A percentile compares a stretch with the other conserved stretches of the same genome.
Conservation (phyloP, 2,113 vertebrate genomes). For the Melospiza melodia region DNA sequence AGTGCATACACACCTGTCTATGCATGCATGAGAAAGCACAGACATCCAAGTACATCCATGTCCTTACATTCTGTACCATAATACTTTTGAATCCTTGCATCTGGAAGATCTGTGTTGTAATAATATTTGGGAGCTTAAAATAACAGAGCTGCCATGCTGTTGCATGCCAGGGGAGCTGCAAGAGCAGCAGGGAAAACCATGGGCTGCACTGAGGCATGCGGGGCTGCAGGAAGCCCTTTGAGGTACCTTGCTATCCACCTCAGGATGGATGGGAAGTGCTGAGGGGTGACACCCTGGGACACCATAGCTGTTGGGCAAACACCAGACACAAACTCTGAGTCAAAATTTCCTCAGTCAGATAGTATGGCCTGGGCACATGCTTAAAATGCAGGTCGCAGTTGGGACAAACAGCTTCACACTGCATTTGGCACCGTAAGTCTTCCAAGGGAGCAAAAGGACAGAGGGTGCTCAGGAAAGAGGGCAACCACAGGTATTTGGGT, state of each 20-base stretch:
- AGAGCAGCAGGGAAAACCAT: background rate
- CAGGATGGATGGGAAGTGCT: background rate
- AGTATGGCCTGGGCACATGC: rapidly evolving
- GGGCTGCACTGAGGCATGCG: rapidly evolving
- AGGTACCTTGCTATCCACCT: rapidly evolving
- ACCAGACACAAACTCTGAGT: background rate
- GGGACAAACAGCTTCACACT: background rate
- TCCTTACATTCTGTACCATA: too few relatives aligned
- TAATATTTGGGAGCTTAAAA: background rate
- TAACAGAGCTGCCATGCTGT: background rate
- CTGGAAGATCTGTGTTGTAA: background rate
- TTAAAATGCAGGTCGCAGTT: background rate
- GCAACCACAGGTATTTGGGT: background rate
- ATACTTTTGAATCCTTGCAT: background rate
- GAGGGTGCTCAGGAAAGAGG: background rate
- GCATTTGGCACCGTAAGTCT: background rate
- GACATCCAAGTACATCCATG: too few relatives aligned
- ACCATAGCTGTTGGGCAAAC: background rate
- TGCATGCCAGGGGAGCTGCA: background rate
- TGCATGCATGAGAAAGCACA: background rate
- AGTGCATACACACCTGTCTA: background rate
- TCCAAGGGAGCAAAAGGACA: background rate
- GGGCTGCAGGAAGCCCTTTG: background rate
- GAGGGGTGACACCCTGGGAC: background rate
- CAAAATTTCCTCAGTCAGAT: background rate